A percentile compares a stretch with the other conserved stretches of the same genome.
These are phyloP conservation scores for Formica aserva DNA, from an alignment of 2,888 invertebrate species.

Conservation along the genomic window DNA sequence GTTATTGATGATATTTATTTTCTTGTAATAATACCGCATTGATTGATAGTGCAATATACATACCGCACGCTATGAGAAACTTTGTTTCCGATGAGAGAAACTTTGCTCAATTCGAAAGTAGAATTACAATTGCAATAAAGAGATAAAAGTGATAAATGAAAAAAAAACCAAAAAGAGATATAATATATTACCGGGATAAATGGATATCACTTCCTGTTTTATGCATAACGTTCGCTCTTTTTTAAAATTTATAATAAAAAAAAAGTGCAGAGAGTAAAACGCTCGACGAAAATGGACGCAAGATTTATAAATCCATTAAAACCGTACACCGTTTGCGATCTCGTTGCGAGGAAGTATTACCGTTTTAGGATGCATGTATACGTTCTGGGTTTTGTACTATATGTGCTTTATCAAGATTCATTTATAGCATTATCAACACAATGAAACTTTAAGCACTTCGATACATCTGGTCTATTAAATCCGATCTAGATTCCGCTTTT, in stretches of 20 bases:
- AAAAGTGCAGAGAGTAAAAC: background rate
- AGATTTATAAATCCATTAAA: background rate
- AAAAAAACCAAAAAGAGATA: background rate
- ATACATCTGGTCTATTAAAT: background rate
- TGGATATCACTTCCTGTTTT: background rate
- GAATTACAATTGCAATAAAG: background rate
- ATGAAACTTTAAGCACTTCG: background rate
- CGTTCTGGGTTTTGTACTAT: background rate
- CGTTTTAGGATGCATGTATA: background rate
- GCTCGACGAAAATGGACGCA: background rate
- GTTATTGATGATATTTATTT: background rate
- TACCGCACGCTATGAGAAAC: background rate
- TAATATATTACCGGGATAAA: background rate
- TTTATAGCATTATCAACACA: slow-evolving; percentile 6
- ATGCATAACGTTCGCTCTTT: background rate
- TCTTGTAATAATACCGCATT: background rate
- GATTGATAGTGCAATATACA: background rate
- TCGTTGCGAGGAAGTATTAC: background rate
- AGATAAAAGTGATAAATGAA: background rate
- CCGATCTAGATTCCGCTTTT: background rate
- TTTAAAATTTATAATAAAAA: slow-evolving; percentile 4
- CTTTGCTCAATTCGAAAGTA: background rate
- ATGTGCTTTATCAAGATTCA: background rate
- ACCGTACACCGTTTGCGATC: background rate
- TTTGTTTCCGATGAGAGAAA: background rate